Evolutionary conservation across 2,113 vertebrate species (phyloP).

Genomic region (Trinectes maculatus): DNA sequence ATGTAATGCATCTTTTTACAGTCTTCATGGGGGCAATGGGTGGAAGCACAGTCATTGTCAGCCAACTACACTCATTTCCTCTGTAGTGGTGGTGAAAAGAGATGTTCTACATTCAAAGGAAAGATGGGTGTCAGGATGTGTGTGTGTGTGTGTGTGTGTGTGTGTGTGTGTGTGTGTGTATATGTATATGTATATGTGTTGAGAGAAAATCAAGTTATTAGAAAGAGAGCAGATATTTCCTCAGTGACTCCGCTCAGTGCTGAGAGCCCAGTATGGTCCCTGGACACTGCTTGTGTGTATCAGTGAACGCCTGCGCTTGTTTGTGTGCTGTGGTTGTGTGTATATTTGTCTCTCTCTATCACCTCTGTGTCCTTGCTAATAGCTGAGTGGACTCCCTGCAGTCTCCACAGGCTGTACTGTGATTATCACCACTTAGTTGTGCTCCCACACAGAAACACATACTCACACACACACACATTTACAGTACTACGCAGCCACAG

Average conservation of each 20-base stretch:
- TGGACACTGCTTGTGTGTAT: slow-evolving; percentile 33
- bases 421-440: slow-evolving; percentile 62
- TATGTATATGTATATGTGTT: too few relatives aligned
- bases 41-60: neutral
- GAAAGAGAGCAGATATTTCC: slow-evolving; percentile 23
- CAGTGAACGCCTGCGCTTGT: slow-evolving; percentile 29
- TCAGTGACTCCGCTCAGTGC: slow-evolving; percentile 24
- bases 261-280: slow-evolving; percentile 43
- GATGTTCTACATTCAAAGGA: neutral
- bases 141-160: too few relatives aligned
- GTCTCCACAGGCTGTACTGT: slow-evolving; percentile 72
- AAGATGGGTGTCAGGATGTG: neutral
- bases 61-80: neutral
- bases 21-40: too few relatives aligned
- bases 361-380: slow-evolving; percentile 75
- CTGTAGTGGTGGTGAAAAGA: neutral
- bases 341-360: slow-evolving; percentile 57
- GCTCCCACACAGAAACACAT: slow-evolving; percentile 42
- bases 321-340: slow-evolving; percentile 24
- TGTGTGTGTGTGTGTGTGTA: too few relatives aligned
- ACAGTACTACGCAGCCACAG: neutral
- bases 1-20: too few relatives aligned
- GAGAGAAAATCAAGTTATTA: slow-evolving; percentile 23
- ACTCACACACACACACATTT: neutral
- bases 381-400: slow-evolving; percentile 71